Percentiles rank a stretch among this genome's conserved stretches.
Conservation (phyloP, 2,797 vertebrate genomes). For the Salarias fasciatus region DNA sequence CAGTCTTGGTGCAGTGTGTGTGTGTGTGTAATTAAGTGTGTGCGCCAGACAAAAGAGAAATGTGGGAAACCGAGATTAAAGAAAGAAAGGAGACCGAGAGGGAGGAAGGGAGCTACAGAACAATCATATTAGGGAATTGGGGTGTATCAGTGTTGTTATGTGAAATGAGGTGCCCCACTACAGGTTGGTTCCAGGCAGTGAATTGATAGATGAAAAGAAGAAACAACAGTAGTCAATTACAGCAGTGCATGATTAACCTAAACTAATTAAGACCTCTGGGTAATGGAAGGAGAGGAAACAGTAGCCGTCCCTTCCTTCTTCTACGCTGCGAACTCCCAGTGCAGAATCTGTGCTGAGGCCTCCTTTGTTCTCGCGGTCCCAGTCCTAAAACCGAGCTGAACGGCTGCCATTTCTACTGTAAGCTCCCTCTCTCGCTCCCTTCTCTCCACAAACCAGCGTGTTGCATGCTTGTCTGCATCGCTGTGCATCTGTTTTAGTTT, state of each 20-base stretch:
- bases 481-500: too few species aligned
- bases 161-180: constrained; percentile 69
- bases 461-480: background rate
- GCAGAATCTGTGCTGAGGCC: constrained; percentile 55
- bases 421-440: constrained; percentile 8
- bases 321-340: constrained; percentile 71
- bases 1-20: constrained; percentile 2
- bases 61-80: constrained; percentile 49
- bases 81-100: constrained; percentile 18
- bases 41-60: constrained; percentile 21
- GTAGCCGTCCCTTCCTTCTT: constrained; percentile 61
- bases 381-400: constrained; percentile 64
- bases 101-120: constrained; percentile 40
- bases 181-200: constrained; percentile 77
- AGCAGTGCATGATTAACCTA: constrained; percentile 82
- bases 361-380: constrained; percentile 74
- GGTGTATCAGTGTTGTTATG: constrained; percentile 59
- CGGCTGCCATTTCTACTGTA: constrained; percentile 51
- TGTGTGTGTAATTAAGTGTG: constrained; percentile 22
- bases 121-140: constrained; percentile 72
- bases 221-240: constrained; percentile 82
- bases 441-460: background rate
- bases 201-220: constrained; percentile 81
- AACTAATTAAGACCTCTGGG: constrained; percentile 87
- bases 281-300: constrained; percentile 78